A percentile compares a stretch with the other conserved stretches of the same genome.
Conservation (phyloP, 2,888 invertebrate species). For the Mechanitis mazaeus region DNA sequence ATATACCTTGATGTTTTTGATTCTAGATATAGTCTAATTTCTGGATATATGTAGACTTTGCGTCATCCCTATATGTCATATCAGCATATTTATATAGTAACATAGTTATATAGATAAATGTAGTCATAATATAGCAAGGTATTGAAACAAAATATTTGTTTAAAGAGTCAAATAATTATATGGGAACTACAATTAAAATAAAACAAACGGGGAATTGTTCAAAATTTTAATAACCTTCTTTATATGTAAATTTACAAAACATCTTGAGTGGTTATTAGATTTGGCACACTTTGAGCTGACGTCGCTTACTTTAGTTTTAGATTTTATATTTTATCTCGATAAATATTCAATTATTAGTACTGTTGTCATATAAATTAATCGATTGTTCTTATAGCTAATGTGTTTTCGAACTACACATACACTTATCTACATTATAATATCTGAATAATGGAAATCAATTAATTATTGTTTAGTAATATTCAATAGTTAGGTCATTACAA, state of each 20-base stretch:
- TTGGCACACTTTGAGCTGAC: constrained; percentile 55
- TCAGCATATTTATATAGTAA: too few species aligned
- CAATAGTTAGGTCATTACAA: constrained; percentile 7
- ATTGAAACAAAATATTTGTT: background rate
- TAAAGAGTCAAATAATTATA: background rate
- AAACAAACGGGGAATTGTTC: constrained; percentile 52
- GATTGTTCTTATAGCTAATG: background rate
- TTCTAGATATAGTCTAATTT: too few species aligned
- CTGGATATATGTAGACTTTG: too few species aligned
- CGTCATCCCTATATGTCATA: too few species aligned
- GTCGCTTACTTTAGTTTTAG: constrained; percentile 31
- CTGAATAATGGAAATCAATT: constrained; percentile 19
- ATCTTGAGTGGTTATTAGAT: constrained; percentile 48
- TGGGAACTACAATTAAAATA: constrained; percentile 29
- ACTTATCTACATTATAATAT: constrained; percentile 12
- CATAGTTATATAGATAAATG: too few species aligned
- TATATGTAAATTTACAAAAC: constrained; percentile 64
- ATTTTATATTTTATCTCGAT: constrained; percentile 9
- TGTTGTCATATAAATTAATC: constrained; percentile 1
- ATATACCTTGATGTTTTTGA: too few species aligned
- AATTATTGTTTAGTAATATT: constrained; percentile 17
- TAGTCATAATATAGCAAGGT: too few species aligned
- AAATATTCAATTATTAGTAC: background rate
- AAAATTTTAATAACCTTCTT: constrained; percentile 55
- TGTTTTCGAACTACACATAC: constrained; percentile 14